Evolutionary conservation across 2,888 invertebrate genomes (phyloP), one percentile per base, ranked within the genome.

Genomic region (Cephus sareptanus): DNA sequence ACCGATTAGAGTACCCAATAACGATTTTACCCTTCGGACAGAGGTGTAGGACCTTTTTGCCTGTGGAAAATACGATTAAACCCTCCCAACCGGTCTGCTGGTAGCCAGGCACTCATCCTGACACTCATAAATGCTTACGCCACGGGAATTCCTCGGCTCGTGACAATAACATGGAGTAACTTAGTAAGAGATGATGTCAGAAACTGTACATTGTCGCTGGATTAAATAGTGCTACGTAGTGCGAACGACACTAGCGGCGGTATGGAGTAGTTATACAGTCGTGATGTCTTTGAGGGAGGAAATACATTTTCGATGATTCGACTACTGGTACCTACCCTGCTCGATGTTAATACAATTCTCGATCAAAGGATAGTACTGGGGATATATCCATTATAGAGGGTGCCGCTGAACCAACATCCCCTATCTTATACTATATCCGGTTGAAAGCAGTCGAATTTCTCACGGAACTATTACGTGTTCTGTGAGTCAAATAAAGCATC

Each of bases 1-100:
- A 77, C 37, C 77, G 77, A 71, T 80, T 77, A 75, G 78, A 74
- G 70, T 76, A 77, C 75, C 73, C 69, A 74, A 79, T 78, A 75
- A 76, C 76, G 73, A 78, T 74, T 56, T 23, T 56, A 56, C 23
- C 56, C 23, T 56, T 56, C 23, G 23, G 23, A 23, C 23, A 56
- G 56, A 56, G 56, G 23, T 9, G 9, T 9, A 56, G 23, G 23
- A 56, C 56, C 56, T 56, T 56, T 56, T 56, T 56, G 23, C 56
- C 56, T 23, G 23, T 2, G 56, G 56, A 56, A 23, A 56, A 56
- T 56, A 23, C 23, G 56, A 56, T 56, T 56, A 56, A 56, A 56
- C 23, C 56, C 9, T 56, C 56, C 56, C 23, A 9, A 9, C 9
- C 56, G 23, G 4, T 15, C 56, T 23, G 15, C 9, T 23, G 23